phyloP scores from a whole-genome alignment of 2,113 vertebrate species.

The Paraplagusia blochii region DNA sequence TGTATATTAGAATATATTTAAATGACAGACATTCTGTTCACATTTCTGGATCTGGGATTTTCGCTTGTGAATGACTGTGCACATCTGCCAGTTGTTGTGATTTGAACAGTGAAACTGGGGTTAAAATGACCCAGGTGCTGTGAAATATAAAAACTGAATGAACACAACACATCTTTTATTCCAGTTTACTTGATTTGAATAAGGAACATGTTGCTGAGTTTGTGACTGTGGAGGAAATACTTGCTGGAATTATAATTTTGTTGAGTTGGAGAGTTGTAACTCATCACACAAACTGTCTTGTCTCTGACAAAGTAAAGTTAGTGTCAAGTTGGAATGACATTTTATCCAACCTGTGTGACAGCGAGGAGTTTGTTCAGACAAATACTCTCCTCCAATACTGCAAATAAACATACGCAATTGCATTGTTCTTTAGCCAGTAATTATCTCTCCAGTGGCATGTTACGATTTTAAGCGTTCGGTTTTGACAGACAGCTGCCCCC shows the following conservation, averaged over 20 bases:
- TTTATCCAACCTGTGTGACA: constrained; percentile 27
- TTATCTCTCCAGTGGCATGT: constrained; percentile 62
- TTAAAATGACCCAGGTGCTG: no score
- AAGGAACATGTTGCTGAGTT: neutral
- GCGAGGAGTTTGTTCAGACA: constrained; percentile 52
- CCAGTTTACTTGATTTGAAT: neutral
- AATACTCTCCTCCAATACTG: constrained; percentile 47
- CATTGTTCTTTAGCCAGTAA: constrained; percentile 66
- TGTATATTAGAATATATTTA: no score
- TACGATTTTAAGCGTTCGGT: constrained; percentile 61
- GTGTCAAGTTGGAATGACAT: constrained; percentile 23
- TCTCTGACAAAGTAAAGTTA: neutral
- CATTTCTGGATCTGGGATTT: no score
- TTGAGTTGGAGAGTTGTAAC: neutral
- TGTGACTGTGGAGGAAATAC: neutral
- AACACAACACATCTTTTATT: neutral
- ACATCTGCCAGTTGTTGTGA: no score
- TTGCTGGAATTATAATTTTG: neutral
- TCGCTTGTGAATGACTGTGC: no score
- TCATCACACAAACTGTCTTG: neutral
- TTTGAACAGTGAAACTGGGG: no score
- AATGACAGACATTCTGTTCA: no score
- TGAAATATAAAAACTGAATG: no score
- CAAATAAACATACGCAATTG: constrained; percentile 65
- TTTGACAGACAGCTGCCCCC: constrained; percentile 76